phyloP scores from a whole-genome alignment of 2,888 invertebrate genomes.

The Apodemia mormo region DNA sequence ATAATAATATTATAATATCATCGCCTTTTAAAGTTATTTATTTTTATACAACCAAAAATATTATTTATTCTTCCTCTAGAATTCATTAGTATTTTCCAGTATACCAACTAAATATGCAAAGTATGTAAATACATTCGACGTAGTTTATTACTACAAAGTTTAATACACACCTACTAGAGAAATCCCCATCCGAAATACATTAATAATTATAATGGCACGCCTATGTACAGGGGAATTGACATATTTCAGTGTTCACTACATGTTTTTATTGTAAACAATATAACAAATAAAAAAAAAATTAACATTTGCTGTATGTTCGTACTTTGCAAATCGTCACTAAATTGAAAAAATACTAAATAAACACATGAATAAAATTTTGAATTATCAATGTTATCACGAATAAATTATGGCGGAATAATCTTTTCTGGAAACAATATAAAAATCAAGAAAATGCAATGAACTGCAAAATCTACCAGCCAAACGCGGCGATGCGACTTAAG shows the following conservation, averaged over 20 bases:
- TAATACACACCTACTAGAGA: conserved; percentile 54
- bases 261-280: conserved; percentile 4
- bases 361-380: not conserved
- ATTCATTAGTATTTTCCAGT: not conserved
- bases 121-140: conserved; percentile 28
- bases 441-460: too few relatives aligned
- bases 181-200: conserved; percentile 50
- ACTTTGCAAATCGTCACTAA: not conserved
- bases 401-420: conserved; percentile 1
- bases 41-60: too few relatives aligned
- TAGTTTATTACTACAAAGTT: conserved; percentile 41
- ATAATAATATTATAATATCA: too few relatives aligned
- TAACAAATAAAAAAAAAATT: not conserved
- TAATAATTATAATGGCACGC: conserved; percentile 72
- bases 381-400: not conserved
- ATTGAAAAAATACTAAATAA: not conserved
- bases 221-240: conserved; percentile 80
- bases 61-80: too few relatives aligned
- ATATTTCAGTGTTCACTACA: conserved; percentile 45
- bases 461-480: too few relatives aligned
- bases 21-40: too few relatives aligned
- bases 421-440: not conserved
- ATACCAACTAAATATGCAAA: conserved; percentile 17
- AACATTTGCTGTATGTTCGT: not conserved
- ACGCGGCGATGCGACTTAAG: too few relatives aligned